Evolutionary conservation across 2,888 invertebrate genomes (phyloP).

Genomic region (Meteorus cinctellus): DNA sequence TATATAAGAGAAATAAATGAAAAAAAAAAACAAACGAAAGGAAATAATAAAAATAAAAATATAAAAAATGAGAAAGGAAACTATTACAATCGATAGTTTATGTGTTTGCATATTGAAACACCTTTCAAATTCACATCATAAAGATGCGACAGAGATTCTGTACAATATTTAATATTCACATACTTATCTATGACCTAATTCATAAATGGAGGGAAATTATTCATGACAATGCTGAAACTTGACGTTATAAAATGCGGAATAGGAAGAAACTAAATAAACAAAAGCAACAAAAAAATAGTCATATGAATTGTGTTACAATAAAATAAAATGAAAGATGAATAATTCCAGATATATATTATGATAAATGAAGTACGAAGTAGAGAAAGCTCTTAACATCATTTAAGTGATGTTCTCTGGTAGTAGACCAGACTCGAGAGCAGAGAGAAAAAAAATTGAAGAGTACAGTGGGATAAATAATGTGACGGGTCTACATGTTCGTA

Average conservation of each 20-base stretch:
- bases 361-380: slow-evolving; percentile 9
- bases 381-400: slow-evolving; percentile 23
- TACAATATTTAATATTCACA: not conserved
- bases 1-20: not conserved
- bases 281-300: not conserved
- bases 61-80: not conserved
- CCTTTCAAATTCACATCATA: not conserved
- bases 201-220: not conserved
- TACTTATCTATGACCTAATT: not conserved
- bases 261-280: not conserved
- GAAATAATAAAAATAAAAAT: not conserved
- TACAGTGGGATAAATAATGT: too few relatives aligned
- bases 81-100: not conserved
- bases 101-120: not conserved
- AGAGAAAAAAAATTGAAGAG: too few relatives aligned
- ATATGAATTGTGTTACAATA: not conserved
- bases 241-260: slow-evolving; percentile 4
- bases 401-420: not conserved
- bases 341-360: not conserved
- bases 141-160: not conserved
- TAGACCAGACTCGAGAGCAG: not conserved
- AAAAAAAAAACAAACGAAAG: not conserved
- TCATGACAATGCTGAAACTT: not conserved
- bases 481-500: too few relatives aligned
- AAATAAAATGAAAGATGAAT: not conserved